Conservation (phyloP, 2,888 invertebrate species). For the Tenthredo mesomela region DNA sequence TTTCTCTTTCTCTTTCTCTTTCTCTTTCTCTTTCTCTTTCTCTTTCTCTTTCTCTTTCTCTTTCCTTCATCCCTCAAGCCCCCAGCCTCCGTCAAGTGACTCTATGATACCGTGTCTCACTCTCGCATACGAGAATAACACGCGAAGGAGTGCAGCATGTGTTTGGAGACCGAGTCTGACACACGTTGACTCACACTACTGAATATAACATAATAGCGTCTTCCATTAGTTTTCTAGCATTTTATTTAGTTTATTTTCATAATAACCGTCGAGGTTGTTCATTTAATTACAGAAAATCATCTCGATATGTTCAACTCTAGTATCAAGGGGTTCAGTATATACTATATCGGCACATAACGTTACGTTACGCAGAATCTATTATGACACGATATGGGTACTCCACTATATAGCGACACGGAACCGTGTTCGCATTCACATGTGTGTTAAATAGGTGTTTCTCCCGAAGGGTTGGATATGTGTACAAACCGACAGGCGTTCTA, state of each 20-base stretch:
- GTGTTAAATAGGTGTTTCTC: conserved; percentile 7
- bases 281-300: conserved; percentile 15
- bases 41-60: conserved; percentile 28
- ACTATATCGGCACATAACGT: neutral
- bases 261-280: neutral
- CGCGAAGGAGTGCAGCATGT: neutral
- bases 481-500: conserved; percentile 29
- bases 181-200: neutral
- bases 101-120: conserved; percentile 34
- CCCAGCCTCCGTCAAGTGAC: conserved; percentile 9
- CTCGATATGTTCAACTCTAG: neutral
- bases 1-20: conserved; percentile 54
- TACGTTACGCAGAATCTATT: neutral
- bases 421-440: neutral
- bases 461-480: neutral
- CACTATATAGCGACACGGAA: neutral
- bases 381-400: conserved; percentile 31
- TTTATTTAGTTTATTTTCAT: neutral
- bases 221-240: neutral
- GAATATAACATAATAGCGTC: neutral
- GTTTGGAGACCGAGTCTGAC: neutral
- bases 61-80: conserved; percentile 27
- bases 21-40: conserved; percentile 51
- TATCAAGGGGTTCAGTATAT: neutral
- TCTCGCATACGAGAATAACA: neutral